Evolutionary conservation across 2,797 vertebrate genomes (phyloP).

Genomic region (Tachyglossus aculeatus): DNA sequence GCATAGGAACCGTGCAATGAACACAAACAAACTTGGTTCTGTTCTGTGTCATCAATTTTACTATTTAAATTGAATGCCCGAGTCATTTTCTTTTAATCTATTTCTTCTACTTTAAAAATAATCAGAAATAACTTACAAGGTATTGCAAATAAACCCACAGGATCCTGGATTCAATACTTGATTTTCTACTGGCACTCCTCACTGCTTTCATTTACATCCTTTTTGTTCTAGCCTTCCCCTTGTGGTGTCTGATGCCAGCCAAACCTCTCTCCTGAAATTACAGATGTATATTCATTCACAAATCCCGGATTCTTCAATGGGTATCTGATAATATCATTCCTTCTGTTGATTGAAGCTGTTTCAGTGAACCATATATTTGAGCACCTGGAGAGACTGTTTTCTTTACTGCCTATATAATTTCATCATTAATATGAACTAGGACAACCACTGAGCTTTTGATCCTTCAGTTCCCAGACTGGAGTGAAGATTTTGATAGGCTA

Average conservation of each 20-base stretch:
- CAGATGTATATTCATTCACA: not conserved
- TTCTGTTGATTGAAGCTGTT: not conserved
- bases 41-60: not conserved
- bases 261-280: not conserved
- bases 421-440: not conserved
- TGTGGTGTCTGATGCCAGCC: fast-evolving
- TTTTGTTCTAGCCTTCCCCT: fast-evolving
- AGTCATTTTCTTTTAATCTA: not conserved
- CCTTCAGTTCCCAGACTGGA: not conserved
- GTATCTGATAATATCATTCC: not conserved
- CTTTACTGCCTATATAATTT: not conserved
- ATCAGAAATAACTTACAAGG: not conserved
- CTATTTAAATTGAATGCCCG: not conserved
- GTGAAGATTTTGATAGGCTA: no score
- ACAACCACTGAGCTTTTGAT: not conserved
- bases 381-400: not conserved
- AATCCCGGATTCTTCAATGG: fast-evolving
- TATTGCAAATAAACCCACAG: not conserved
- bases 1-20: no score
- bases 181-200: not conserved
- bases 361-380: not conserved
- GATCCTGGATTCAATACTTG: not conserved
- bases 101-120: not conserved
- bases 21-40: not conserved
- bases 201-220: not conserved